Base-by-base conservation (phyloP, 64 coral and sea anemone species). In the Dendronephthya gigantea region DNA sequence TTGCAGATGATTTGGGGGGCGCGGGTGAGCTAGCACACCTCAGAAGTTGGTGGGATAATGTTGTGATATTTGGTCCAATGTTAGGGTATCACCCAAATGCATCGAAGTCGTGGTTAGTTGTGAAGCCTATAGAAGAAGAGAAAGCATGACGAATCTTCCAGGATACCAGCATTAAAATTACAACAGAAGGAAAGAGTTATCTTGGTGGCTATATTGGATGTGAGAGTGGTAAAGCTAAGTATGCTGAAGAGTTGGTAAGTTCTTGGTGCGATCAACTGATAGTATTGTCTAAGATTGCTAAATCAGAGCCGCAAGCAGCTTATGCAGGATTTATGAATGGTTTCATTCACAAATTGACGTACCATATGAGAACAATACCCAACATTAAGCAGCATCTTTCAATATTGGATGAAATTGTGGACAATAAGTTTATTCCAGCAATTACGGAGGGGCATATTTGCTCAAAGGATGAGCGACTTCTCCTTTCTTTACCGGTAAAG, bases 291-390 rank as follows among this genome's bases (percentile, higher is more conserved):
- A 90, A 86, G 70, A 86, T 86, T 22, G 84, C 70, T 16, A 86
- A 86, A 84, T 70, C 51, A 84, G 86, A 92, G 52, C 86, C 86
- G 85, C 86, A 88, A 85, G 86, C 86, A 27, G 90, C 86, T 2
- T 88, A 88, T 76, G 90, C 90, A 49, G 82, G 82, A 41, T 92
- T 92, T 88, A 82, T 58, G 66, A 88, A 34, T 31, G 86, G 86
- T 9, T 92, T 92, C 82, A 92, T 74, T 56, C 82, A 88, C 55
- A 85, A 88, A 82, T 25, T 88, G 86, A 92, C 55, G 19, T 92
- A 84, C 69, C 45, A 88, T 48, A 92, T 92, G 34, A 84, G 86
- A 85, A 88, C 86, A 82, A 83, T 92, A 45, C 86, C 90, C 47
- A 85, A 88, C 65, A 84, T 92, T 39, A 88, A 88, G 69, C 90